phyloP scores from a whole-genome alignment of 2,888 invertebrate species.

The Neocrepidodera transversa region DNA sequence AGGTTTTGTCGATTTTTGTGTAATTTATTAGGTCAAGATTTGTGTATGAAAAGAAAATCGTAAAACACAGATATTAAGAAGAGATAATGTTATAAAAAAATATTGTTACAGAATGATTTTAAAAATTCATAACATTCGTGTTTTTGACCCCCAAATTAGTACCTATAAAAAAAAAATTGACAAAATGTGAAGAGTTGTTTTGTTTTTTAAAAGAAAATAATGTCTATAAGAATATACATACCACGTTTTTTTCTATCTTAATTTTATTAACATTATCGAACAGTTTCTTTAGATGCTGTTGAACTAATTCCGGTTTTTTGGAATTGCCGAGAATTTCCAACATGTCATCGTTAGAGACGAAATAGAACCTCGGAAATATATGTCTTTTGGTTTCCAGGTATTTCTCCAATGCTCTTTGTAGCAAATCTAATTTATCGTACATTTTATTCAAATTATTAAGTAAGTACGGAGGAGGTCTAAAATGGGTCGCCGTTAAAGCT shows the following conservation, averaged over 20 bases:
- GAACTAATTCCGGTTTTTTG: conserved; percentile 81
- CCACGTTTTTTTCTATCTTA: conserved; percentile 66
- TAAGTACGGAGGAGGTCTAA: conserved; percentile 67
- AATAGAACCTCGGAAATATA: conserved; percentile 84
- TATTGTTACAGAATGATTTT: no score
- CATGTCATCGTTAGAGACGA: conserved; percentile 83
- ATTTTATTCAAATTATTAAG: conserved; percentile 74
- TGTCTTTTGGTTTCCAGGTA: conserved; percentile 90
- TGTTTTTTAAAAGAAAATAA: no score
- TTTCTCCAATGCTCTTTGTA: conserved; percentile 83
- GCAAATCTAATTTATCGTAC: conserved; percentile 78
- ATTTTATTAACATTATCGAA: conserved; percentile 85
- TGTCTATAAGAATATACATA: no score
- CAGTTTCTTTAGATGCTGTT: conserved; percentile 86
- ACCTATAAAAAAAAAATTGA: no score
- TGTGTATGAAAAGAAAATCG: no score
- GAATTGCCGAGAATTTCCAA: conserved; percentile 87
- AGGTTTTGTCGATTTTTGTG: no score
- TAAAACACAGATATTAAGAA: no score
- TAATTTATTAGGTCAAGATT: no score
- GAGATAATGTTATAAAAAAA: no score
- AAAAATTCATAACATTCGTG: no score
- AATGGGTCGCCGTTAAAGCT: conserved; percentile 70
- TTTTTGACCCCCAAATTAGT: no score
- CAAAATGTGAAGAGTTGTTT: no score